Evolutionary conservation across 1,140 invertebrate species (phyloP).

Genomic region (Parasteatoda tepidariorum): DNA sequence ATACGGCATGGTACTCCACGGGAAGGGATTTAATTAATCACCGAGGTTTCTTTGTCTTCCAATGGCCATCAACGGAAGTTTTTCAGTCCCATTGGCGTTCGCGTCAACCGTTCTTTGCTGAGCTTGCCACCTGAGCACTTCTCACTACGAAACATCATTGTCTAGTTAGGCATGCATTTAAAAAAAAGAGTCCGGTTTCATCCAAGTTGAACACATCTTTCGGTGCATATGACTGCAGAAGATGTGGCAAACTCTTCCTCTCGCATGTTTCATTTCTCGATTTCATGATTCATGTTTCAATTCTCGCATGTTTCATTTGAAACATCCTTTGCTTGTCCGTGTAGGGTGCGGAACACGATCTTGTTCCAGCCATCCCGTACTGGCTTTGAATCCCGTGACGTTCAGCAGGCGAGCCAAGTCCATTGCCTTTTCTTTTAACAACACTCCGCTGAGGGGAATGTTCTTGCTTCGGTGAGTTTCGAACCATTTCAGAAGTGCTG

Average conservation of each 20-base stretch:
- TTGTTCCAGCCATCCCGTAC: conserved; percentile 63
- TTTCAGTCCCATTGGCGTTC: conserved; percentile 16
- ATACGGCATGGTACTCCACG: conserved; percentile 2
- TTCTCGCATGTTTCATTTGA: too few species aligned
- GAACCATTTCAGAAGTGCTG: conserved; percentile 15
- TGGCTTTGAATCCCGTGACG: conserved; percentile 63
- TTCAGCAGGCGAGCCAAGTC: conserved; percentile 63
- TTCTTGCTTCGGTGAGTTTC: conserved; percentile 3
- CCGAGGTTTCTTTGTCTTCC: not conserved
- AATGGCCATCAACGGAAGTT: conserved; percentile 16
- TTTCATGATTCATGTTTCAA: too few species aligned
- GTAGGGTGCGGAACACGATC: not conserved
- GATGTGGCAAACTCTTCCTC: not conserved
- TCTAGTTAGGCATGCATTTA: not conserved
- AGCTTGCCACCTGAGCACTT: too few species aligned
- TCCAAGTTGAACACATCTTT: conserved; percentile 6
- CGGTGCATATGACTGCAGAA: too few species aligned
- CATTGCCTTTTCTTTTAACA: conserved; percentile 63
- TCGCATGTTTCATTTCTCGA: too few species aligned
- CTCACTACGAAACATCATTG: too few species aligned
- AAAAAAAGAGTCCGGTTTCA: conserved; percentile 7
- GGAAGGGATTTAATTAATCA: conserved; percentile 15
- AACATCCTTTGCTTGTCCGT: too few species aligned
- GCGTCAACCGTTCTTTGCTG: conserved; percentile 22
- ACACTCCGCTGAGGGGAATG: conserved; percentile 54